Percentiles rank a stretch among this genome's conserved stretches.
phyloP scores from a whole-genome alignment of 2,888 invertebrate genomes.

The Nemotelus nigrinus region DNA sequence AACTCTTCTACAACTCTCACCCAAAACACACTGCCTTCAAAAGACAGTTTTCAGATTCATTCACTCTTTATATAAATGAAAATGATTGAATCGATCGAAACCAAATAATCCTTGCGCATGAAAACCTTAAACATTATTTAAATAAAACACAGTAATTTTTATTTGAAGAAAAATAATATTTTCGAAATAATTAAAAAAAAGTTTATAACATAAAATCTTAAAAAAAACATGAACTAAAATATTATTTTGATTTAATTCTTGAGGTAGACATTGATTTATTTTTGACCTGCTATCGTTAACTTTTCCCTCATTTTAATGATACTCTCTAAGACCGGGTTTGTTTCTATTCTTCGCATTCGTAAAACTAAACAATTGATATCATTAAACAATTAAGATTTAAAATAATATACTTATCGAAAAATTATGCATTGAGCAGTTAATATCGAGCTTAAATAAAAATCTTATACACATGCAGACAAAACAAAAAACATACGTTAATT shows the following conservation, averaged over 20 bases:
- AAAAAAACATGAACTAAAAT: constrained; percentile 31
- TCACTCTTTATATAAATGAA: too few relatives aligned
- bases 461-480: neutral
- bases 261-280: constrained; percentile 32
- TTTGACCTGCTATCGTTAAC: neutral
- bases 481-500: constrained; percentile 17
- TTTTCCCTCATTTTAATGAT: neutral
- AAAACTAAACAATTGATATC: constrained; percentile 13
- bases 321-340: neutral
- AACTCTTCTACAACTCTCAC: too few relatives aligned
- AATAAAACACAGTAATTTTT: constrained; percentile 30
- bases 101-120: too few relatives aligned
- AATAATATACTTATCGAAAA: neutral
- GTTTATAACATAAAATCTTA: constrained; percentile 30
- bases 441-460: constrained; percentile 15
- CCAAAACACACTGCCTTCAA: too few relatives aligned
- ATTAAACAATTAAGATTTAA: constrained; percentile 7
- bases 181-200: constrained; percentile 28
- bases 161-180: constrained; percentile 35
- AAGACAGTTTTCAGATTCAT: too few relatives aligned
- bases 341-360: neutral
- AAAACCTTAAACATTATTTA: neutral
- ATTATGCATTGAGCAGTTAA: neutral
- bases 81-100: too few relatives aligned
- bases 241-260: constrained; percentile 22